These are phyloP conservation scores for Petrocephalus sullivani DNA, from an alignment of 2,797 vertebrate species.

Conservation along the genomic window DNA sequence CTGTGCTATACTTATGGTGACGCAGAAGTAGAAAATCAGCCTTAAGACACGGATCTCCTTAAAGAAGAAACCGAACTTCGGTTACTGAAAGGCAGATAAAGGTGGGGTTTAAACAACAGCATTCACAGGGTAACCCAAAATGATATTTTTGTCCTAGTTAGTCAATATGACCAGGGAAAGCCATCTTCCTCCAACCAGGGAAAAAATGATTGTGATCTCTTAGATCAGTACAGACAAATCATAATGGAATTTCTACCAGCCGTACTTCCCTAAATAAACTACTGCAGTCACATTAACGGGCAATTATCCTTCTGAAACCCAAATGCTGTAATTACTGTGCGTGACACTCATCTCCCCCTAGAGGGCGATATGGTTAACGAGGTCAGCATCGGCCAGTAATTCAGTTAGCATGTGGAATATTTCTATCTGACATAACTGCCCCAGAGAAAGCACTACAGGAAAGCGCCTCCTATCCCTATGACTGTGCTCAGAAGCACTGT, in stretches of 20 bases:
- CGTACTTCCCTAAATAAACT: neutral
- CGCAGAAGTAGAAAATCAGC: neutral
- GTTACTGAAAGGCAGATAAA: neutral
- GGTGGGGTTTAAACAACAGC: neutral
- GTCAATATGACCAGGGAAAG: neutral
- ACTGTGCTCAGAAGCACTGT: neutral
- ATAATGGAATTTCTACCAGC: neutral
- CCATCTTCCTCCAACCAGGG: neutral
- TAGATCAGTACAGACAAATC: neutral
- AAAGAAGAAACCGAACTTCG: neutral
- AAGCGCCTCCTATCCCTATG: neutral
- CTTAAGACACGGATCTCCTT: neutral
- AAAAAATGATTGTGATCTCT: neutral
- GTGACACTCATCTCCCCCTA: neutral
- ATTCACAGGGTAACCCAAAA: too few relatives aligned
- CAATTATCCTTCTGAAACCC: neutral
- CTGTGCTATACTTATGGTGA: neutral
- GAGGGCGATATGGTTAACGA: conserved; percentile 4
- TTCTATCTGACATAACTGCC: neutral
- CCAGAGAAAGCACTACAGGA: neutral
- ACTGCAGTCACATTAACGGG: neutral
- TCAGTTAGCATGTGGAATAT: neutral
- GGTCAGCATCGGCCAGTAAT: neutral
- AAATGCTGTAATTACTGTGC: neutral
- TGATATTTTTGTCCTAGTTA: neutral